Conservation (phyloP, 2,888 invertebrate species). For the Drosophila subsilvestris region DNA sequence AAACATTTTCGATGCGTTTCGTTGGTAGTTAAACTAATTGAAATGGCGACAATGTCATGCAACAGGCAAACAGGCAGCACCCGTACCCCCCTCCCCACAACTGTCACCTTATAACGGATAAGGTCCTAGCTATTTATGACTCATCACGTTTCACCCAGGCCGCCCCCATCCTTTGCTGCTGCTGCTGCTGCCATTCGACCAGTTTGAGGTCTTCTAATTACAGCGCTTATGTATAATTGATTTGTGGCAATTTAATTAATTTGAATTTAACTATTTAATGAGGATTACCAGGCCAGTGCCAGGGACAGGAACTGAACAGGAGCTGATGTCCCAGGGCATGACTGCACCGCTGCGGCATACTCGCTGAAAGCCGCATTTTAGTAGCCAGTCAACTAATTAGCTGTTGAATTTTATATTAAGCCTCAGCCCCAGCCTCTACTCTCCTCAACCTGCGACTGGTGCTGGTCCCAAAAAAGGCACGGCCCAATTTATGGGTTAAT, state of each 20-base stretch:
- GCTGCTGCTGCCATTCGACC: neutral
- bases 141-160: constrained; percentile 33
- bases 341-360: constrained; percentile 29
- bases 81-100: neutral
- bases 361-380: constrained; percentile 74
- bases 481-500: constrained; percentile 21
- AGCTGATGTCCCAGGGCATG: constrained; percentile 30
- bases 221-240: constrained; percentile 80
- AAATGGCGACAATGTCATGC: constrained; percentile 70
- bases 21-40: constrained; percentile 77
- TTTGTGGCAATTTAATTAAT: constrained; percentile 81
- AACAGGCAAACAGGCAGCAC: constrained; percentile 59
- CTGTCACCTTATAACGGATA: neutral
- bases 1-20: constrained; percentile 65
- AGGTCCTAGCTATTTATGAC: constrained; percentile 37
- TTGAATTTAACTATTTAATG: constrained; percentile 81
- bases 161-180: neutral
- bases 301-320: neutral
- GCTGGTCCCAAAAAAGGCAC: neutral
- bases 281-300: constrained; percentile 65
- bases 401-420: constrained; percentile 80
- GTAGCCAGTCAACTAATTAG: constrained; percentile 71
- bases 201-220: constrained; percentile 77
- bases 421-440: constrained; percentile 46
- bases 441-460: neutral